Evolutionary conservation across 1,140 invertebrate genomes (phyloP).

Genomic region (Macrosteles quadrilineatus): DNA sequence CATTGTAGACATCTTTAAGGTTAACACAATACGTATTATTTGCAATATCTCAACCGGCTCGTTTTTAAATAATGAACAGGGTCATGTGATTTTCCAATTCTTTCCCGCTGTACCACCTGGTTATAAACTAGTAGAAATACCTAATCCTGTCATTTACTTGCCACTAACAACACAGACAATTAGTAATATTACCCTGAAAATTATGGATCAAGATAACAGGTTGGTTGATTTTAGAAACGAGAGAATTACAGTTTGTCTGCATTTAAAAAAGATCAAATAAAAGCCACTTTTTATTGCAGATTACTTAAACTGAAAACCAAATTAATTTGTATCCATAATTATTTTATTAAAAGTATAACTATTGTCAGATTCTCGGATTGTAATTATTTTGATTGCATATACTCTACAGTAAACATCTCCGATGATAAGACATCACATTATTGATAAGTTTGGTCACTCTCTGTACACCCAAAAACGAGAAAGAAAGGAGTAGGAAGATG

Average conservation of each 20-base stretch:
- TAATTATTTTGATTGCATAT: no score
- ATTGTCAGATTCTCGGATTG: no score
- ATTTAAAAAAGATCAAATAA: slow-evolving; percentile 27
- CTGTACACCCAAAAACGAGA: no score
- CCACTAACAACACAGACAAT: slow-evolving; percentile 25
- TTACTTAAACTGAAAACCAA: no score
- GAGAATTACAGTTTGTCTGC: slow-evolving; percentile 34
- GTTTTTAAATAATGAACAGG: slow-evolving; percentile 42
- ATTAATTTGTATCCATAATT: no score
- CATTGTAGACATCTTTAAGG: slow-evolving; percentile 5
- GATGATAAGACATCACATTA: no score
- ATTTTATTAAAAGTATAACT: no score
- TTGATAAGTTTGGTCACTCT: no score
- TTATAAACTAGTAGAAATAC: slow-evolving; percentile 43
- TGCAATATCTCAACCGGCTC: slow-evolving; percentile 36
- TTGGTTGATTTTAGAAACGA: slow-evolving; percentile 39
- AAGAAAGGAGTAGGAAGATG: no score
- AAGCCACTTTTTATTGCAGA: no score
- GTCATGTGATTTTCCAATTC: slow-evolving; percentile 46
- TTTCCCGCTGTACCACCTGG: slow-evolving; percentile 40
- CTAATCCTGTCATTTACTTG: slow-evolving; percentile 36
- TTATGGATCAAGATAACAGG: slow-evolving; percentile 34
- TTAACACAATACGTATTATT: slow-evolving; percentile 23
- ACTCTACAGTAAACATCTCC: no score
- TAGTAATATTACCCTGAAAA: slow-evolving; percentile 34